Evolutionary conservation across 1,140 invertebrate genomes (phyloP), one percentile per base, ranked within the genome.

Genomic region (Aradophagus sp.): DNA sequence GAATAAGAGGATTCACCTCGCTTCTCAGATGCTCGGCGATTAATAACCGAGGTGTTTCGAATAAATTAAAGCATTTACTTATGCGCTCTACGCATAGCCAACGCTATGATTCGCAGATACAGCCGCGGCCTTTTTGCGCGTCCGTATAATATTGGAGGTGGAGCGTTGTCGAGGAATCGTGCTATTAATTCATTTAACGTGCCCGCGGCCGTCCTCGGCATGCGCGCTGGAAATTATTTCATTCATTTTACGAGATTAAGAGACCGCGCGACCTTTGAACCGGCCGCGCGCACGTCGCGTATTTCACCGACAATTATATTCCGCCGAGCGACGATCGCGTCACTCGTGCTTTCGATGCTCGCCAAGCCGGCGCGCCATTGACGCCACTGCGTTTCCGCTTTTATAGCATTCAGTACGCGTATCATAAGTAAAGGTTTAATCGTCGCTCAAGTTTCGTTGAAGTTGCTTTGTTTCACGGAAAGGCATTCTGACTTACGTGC

Each of bases 41-140:
- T 84, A 84, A 84, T 84, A 84, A 84, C 80, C 77, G 71, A 79
- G 79, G 80, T 81, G 79, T 80, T 84, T 80, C 81, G 81, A 80
- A 84, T 84, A 83, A 84, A 84, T 84, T 83, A 82, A 84, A 83
- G 80, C 81, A 82, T 80, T 84, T 82, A 78, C 78, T 77, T 81
- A 78, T 83, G 65, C 67, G 67, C 65, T 72, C 53, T 55, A 67
- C 61, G 48, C 58, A 58, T 58, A 48, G 53, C 52, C 29, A 59
- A 59, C 52, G 47, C 55, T 59, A 69, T 48, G 53, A 66, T 70
- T 61, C 72, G 55, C 62, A 62, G 69, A 72, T 68, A 36, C 50
- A 48, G 48, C 23, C 70, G 32, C 52, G 62, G 58, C 12, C 41
- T 66, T 63, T 67, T 59, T 41, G 45, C 44, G 34, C 68, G 53